phyloP scores from a whole-genome alignment of 1,140 invertebrate genomes.

The Epicauta chinensis region DNA sequence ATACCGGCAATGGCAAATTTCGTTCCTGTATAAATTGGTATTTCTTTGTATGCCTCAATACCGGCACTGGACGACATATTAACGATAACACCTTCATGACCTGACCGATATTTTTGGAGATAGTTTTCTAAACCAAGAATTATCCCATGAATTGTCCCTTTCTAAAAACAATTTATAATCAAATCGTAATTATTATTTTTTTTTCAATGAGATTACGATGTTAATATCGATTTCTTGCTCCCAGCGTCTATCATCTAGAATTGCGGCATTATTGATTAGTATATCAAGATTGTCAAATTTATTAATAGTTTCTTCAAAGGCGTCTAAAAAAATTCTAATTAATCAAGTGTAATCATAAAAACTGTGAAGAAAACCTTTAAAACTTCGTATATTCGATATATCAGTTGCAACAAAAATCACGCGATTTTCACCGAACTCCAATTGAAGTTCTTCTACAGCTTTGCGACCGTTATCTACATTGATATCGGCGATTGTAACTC shows the following conservation, averaged over 20 bases:
- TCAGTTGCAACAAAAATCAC: conserved; percentile 17
- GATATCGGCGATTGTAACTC: conserved; percentile 30
- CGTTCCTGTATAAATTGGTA: no score
- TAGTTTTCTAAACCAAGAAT: no score
- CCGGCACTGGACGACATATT: no score
- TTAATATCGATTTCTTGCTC: conserved; percentile 45
- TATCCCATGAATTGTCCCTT: conserved; percentile 25
- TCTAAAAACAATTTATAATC: conserved; percentile 13
- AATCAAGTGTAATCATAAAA: no score
- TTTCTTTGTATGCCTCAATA: no score
- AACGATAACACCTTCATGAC: no score
- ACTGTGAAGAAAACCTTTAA: conserved; percentile 24
- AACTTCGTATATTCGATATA: conserved; percentile 17
- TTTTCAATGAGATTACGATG: conserved; percentile 39
- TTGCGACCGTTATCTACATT: conserved; percentile 20
- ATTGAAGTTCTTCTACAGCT: conserved; percentile 23
- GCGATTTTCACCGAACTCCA: conserved; percentile 29
- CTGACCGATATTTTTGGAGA: no score
- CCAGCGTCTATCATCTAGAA: conserved; percentile 46
- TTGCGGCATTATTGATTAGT: conserved; percentile 47
- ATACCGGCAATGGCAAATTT: no score
- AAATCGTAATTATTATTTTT: no score
- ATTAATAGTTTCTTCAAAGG: conserved; percentile 26
- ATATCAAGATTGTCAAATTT: conserved; percentile 42
- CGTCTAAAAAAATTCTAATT: conserved; percentile 19